These are phyloP conservation scores for Aporophyla nigra DNA, from an alignment of 2,888 invertebrate genomes.

Conservation along the genomic window DNA sequence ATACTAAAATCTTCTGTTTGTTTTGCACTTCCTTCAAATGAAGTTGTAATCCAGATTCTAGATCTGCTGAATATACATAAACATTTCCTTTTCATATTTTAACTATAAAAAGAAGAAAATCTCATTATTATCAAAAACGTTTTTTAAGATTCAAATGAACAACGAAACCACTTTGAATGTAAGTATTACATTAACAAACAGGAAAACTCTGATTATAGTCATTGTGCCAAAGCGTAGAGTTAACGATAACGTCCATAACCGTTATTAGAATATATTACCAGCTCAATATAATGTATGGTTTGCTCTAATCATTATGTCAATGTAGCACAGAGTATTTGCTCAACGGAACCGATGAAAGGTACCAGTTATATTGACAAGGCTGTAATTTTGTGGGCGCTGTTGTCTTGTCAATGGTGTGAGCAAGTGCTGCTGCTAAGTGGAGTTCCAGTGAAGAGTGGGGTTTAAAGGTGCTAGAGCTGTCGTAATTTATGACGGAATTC, in stretches of 20 bases:
- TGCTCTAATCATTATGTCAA: conserved; percentile 51
- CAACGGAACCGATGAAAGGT: conserved; percentile 34
- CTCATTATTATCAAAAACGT: too few species aligned
- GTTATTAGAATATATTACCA: conserved; percentile 56
- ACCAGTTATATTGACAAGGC: not conserved
- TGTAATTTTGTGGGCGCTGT: conserved; percentile 6
- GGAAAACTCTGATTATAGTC: conserved; percentile 38
- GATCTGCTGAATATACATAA: not conserved
- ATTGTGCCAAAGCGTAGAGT: conserved; percentile 31
- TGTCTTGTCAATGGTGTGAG: not conserved
- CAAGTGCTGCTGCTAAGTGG: not conserved
- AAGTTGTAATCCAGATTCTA: not conserved
- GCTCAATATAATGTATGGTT: conserved; percentile 39
- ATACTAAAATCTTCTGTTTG: not conserved
- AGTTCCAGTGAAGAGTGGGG: not conserved
- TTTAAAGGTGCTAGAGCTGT: not conserved
- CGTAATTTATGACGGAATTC: not conserved
- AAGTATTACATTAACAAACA: conserved; percentile 43
- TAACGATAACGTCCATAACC: conserved; percentile 40
- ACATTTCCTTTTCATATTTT: not conserved
- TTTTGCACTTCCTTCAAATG: not conserved
- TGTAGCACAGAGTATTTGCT: conserved; percentile 43
- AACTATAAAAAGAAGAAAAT: too few species aligned
- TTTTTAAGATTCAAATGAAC: not conserved
- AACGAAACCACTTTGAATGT: not conserved